Conservation (phyloP, 2,797 vertebrate species). For the Zalophus californianus region DNA sequence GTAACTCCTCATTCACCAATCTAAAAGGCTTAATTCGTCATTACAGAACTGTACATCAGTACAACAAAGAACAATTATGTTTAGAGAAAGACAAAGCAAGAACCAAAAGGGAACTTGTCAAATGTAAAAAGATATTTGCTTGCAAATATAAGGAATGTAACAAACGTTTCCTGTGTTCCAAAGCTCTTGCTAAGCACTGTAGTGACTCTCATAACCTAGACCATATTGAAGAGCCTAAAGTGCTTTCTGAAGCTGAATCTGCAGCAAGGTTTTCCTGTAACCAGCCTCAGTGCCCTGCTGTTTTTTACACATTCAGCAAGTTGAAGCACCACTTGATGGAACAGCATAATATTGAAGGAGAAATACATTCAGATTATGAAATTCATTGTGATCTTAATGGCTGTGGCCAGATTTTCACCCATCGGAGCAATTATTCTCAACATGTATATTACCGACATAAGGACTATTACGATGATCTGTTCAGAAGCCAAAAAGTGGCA, state of each 20-base stretch:
- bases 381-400: slow-evolving; percentile 95
- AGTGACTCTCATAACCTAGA: slow-evolving; percentile 89
- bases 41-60: slow-evolving; percentile 95
- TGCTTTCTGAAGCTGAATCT: slow-evolving; percentile 87
- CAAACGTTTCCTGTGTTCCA: slow-evolving; percentile 90
- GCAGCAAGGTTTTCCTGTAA: slow-evolving; percentile 92
- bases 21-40: slow-evolving; percentile 96
- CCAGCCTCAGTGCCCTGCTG: slow-evolving; percentile 92
- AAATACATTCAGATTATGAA: slow-evolving; percentile 89
- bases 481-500: slow-evolving; percentile 92
- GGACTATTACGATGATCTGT: slow-evolving; percentile 93
- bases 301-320: slow-evolving; percentile 95
- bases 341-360: slow-evolving; percentile 88
- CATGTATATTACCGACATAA: slow-evolving; percentile 93
- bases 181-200: slow-evolving; percentile 90
- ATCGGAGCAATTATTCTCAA: slow-evolving; percentile 92
- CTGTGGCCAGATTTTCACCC: slow-evolving; percentile 93
- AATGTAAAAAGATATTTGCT: slow-evolving; percentile 90
- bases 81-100: slow-evolving; percentile 93
- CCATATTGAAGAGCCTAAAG: slow-evolving; percentile 86
- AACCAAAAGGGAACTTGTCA: slow-evolving; percentile 91
- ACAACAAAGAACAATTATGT: slow-evolving; percentile 96
- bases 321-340: slow-evolving; percentile 93
- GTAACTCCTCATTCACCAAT: slow-evolving; percentile 94
- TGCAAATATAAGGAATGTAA: slow-evolving; percentile 92